phyloP scores from a whole-genome alignment of 1,140 invertebrate species.

The Globodera ellingtonae region DNA sequence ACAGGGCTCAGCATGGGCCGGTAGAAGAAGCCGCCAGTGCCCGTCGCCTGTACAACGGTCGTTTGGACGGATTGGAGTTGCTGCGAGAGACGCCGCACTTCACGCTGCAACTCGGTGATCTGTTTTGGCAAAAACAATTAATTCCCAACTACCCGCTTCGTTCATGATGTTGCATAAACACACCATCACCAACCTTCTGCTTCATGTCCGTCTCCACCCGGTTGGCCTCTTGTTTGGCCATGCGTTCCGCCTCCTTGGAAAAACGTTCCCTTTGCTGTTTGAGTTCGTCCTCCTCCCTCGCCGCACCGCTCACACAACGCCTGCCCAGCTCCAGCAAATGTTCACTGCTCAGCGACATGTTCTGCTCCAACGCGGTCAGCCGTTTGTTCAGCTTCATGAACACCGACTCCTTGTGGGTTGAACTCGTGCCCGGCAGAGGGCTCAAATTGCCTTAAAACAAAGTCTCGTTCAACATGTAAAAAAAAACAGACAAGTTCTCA shows the following conservation, averaged over 20 bases:
- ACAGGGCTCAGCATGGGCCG: not conserved
- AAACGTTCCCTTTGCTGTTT: conserved; percentile 1
- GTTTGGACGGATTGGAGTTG: conserved; percentile 12
- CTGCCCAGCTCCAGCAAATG: conserved; percentile 19
- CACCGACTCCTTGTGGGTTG: conserved; percentile 85
- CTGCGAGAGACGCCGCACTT: conserved; percentile 22
- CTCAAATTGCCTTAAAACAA: conserved; percentile 31
- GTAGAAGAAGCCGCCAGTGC: conserved; percentile 13
- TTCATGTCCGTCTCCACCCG: conserved; percentile 13
- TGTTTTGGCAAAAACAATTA: not conserved
- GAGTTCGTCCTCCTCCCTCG: not conserved
- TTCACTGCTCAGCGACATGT: conserved; percentile 90
- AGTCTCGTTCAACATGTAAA: conserved; percentile 19
- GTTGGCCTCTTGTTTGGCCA: conserved; percentile 25
- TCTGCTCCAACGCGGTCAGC: conserved; percentile 89
- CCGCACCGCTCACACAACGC: conserved; percentile 5
- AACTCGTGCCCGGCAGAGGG: conserved; percentile 41
- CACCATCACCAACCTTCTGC: not conserved
- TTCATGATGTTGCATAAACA: not conserved
- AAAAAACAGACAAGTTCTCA: not conserved
- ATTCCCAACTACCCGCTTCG: not conserved
- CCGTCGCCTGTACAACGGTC: conserved; percentile 9
- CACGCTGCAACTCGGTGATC: conserved; percentile 12
- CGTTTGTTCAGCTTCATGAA: conserved; percentile 90
- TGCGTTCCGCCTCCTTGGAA: conserved; percentile 4